A percentile compares a stretch with the other conserved stretches of the same genome.
Conservation (phyloP, 2,888 invertebrate genomes). For the Oxystoma pomonae region DNA sequence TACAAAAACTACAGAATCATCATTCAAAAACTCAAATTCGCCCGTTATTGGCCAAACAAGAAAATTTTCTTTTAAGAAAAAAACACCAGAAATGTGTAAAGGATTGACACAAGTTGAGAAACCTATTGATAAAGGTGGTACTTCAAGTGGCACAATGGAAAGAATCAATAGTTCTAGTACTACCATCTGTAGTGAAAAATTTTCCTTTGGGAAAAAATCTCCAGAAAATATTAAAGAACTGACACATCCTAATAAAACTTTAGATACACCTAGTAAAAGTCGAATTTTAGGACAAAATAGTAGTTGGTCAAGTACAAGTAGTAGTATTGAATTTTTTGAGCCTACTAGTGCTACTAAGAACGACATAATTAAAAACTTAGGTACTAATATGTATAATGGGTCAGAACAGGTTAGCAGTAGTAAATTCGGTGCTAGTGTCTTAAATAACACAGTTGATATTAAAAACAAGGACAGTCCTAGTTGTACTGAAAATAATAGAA, state of each 20-base stretch:
- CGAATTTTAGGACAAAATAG: background rate
- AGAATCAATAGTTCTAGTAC: background rate
- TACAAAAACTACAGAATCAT: too few species aligned
- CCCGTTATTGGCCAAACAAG: background rate
- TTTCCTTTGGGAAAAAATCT: background rate
- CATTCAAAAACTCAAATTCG: too few species aligned
- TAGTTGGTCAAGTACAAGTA: background rate
- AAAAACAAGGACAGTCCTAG: too few species aligned
- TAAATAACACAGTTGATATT: too few species aligned
- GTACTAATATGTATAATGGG: background rate
- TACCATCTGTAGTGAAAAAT: background rate
- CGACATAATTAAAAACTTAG: too few species aligned
- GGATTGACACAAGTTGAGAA: background rate
- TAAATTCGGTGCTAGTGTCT: background rate
- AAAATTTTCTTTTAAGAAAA: conserved; percentile 1
- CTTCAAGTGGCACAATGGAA: background rate
- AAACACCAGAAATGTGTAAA: background rate
- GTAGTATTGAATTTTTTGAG: conserved; percentile 1
- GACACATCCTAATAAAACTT: too few species aligned
- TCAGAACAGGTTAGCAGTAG: background rate
- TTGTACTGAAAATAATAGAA: background rate
- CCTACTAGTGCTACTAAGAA: too few species aligned
- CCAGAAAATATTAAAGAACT: background rate
- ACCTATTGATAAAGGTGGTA: background rate
- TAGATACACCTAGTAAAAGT: background rate